Percentiles rank a stretch among this genome's conserved stretches.
phyloP scores from a whole-genome alignment of 2,888 invertebrate species.

The Andrena fulva region DNA sequence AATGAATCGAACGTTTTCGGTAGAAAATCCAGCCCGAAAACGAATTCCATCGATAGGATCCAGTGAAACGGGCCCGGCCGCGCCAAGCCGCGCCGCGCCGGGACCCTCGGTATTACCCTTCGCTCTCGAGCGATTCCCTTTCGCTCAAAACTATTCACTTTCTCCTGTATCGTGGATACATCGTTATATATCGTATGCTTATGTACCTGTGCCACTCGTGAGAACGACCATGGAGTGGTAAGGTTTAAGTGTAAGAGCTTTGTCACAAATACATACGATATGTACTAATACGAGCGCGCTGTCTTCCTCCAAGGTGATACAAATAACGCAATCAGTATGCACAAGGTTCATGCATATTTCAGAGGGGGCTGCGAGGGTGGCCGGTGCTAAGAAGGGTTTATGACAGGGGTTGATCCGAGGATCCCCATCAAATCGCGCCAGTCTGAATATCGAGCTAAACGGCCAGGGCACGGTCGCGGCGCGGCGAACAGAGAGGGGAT shows the following conservation, averaged over 20 bases:
- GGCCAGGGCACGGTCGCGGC: constrained; percentile 51
- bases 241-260: too few relatives aligned
- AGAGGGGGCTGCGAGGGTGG: constrained; percentile 76
- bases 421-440: constrained; percentile 84
- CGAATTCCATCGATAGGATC: constrained; percentile 61
- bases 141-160: background rate
- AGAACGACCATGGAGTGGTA: too few relatives aligned
- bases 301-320: constrained; percentile 79
- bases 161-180: background rate
- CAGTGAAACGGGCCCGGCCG: constrained; percentile 66
- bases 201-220: too few relatives aligned
- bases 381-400: constrained; percentile 84
- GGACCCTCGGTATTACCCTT: constrained; percentile 25
- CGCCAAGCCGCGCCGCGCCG: too few relatives aligned
- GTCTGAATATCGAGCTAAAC: constrained; percentile 81
- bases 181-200: too few relatives aligned
- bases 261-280: background rate
- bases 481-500: constrained; percentile 46
- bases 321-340: constrained; percentile 84
- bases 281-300: constrained; percentile 34
- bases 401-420: constrained; percentile 84
- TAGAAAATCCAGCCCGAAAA: constrained; percentile 81
- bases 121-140: constrained; percentile 29
- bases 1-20: constrained; percentile 85
- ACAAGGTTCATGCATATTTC: constrained; percentile 83